phyloP scores from a whole-genome alignment of 2,113 vertebrate genomes.

The Rhinopomastus cyanomelas region DNA sequence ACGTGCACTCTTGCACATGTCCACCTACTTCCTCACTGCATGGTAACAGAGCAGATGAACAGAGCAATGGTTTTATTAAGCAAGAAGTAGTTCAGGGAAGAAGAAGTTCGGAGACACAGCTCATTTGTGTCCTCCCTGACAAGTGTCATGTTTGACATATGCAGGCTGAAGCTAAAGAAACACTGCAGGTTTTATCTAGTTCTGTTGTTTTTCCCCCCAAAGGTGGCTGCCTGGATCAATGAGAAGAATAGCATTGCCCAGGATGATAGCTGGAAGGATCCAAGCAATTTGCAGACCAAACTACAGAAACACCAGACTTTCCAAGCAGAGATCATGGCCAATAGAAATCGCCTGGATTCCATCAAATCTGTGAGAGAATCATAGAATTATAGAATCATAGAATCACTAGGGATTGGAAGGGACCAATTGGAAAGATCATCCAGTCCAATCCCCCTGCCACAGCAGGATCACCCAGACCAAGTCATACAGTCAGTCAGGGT shows the following conservation, averaged over 20 bases:
- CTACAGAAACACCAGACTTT: constrained; percentile 84
- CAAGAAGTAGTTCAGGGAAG: background rate
- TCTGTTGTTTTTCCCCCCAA: background rate
- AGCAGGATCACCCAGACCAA: no score
- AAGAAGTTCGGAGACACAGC: background rate
- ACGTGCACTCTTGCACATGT: background rate
- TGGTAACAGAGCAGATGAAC: background rate
- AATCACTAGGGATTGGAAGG: no score
- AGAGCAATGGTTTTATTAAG: background rate
- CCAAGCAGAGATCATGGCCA: constrained; percentile 83
- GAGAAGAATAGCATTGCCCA: constrained; percentile 83
- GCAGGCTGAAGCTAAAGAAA: background rate
- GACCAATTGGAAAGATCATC: no score
- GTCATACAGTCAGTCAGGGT: no score
- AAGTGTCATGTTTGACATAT: background rate
- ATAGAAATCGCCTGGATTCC: constrained; percentile 70
- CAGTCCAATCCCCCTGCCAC: no score
- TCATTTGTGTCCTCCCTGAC: background rate
- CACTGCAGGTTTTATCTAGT: background rate
- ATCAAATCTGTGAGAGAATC: constrained; percentile 72
- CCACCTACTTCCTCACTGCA: background rate
- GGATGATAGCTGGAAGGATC: constrained; percentile 85
- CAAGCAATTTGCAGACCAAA: constrained; percentile 83
- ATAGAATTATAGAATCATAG: no score
- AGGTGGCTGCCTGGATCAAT: constrained; percentile 86